Evolutionary conservation across 2,888 invertebrate genomes (phyloP), one percentile per base, ranked within the genome.

Genomic region (Plebejus anna): DNA sequence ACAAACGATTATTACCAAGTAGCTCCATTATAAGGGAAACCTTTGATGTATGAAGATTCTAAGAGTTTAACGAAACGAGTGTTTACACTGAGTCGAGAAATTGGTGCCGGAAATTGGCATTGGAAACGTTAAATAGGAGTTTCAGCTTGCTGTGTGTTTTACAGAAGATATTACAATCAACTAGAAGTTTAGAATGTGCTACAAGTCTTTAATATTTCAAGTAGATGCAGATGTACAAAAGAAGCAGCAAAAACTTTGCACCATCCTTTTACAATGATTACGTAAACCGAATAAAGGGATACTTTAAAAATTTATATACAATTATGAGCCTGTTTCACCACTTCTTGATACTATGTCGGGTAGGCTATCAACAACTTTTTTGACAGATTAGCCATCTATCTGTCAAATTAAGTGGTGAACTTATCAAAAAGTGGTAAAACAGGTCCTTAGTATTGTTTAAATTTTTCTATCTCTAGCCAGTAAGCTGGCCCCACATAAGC

Each of bases 1-100:
- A 77, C 78, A 79, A 77, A 76, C 66, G 77, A 9, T 57, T 78
- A 77, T 77, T 78, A 80, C 79, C 80, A 75, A 76, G 70, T 77
- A 75, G 77, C 76, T 32, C 78, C 78, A 76, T 77, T 80, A 78
- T 77, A 59, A 47, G 28, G 28, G 72, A 75, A 76, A 76, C 78
- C 75, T 78, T 78, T 75, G 72, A 78, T 59, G 76, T 76, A 59
- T 76, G 38, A 76, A 76, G 72, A 57, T 76, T 72, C n/a, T 42
- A 16, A 16, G 47, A 51, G 28, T 73, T 22, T 6, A 9, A 51
- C 28, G 51, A 55, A 73, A 55, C 66, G 16, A 66, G 28, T 47
- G 28, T 73, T 73, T 73, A 55, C 73, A 7, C 28, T 73, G 4
- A 55, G 55, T 4, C 47, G 32, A 13, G 16, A 73, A 73, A 73